Conservation (phyloP, 2,113 vertebrate genomes). For the Rhinopomastus cyanomelas region DNA sequence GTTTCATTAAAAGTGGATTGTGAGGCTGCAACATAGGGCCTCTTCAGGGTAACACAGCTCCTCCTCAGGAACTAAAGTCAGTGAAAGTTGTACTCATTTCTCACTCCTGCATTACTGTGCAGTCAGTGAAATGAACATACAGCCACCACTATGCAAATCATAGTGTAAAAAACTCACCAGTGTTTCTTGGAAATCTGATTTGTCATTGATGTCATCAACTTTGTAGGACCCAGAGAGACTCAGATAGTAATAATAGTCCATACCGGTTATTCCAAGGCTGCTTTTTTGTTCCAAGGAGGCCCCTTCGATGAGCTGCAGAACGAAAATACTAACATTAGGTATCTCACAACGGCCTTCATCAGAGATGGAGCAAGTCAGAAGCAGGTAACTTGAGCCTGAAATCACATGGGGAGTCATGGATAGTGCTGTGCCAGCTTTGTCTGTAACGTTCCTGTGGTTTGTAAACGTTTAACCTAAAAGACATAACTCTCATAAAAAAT, state of each 20-base stretch:
- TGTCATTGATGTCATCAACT: slow-evolving; percentile 98
- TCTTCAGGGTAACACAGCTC: not conserved
- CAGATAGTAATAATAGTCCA: slow-evolving; percentile 96
- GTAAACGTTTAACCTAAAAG: not conserved
- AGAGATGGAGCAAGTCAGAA: not conserved
- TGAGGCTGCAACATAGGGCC: not conserved
- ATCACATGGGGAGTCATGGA: not conserved
- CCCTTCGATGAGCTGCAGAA: slow-evolving; percentile 90
- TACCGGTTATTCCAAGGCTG: slow-evolving; percentile 90
- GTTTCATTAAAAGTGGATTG: not conserved
- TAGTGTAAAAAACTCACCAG: slow-evolving; percentile 72
- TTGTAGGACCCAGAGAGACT: slow-evolving; percentile 96
- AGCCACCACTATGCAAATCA: not conserved
- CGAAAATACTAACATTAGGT: not conserved
- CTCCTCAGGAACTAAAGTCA: not conserved
- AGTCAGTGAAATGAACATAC: not conserved
- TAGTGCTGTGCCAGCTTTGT: not conserved
- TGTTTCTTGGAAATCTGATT: slow-evolving; percentile 93
- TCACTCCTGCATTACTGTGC: not conserved
- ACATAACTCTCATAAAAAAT: too few species aligned
- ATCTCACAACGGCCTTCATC: not conserved
- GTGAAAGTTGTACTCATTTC: not conserved
- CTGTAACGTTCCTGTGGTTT: not conserved
- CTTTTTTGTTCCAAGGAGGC: slow-evolving; percentile 88
- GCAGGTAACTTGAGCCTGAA: not conserved